These are phyloP conservation scores for Calliphora vomitoria DNA, from an alignment of 2,888 invertebrate species.

Conservation along the genomic window DNA sequence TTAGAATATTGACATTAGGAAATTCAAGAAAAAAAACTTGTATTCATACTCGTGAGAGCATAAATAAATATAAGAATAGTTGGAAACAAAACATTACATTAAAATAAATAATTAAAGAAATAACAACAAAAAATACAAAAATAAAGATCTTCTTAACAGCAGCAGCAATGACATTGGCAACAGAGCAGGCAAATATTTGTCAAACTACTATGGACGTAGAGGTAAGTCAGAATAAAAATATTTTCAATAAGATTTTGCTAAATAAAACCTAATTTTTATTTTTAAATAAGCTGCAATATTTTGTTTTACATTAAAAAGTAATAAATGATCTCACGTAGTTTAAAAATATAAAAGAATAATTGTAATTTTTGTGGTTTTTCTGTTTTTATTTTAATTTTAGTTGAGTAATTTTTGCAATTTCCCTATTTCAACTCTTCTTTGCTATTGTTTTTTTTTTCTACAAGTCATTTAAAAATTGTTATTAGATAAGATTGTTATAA, in stretches of 20 bases:
- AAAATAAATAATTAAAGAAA: constrained; percentile 21
- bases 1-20: neutral
- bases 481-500: constrained; percentile 47
- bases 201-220: constrained; percentile 76
- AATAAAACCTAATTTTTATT: too few relatives aligned
- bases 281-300: neutral
- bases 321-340: neutral
- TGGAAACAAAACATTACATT: constrained; percentile 3
- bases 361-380: neutral
- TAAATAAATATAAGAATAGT: neutral
- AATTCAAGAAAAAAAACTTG: neutral
- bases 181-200: constrained; percentile 73
- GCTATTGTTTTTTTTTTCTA: neutral
- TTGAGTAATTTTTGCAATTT: constrained; percentile 1
- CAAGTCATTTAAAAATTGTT: constrained; percentile 13
- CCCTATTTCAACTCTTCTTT: neutral
- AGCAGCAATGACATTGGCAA: constrained; percentile 75
- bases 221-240: constrained; percentile 70
- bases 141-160: constrained; percentile 29
- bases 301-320: neutral
- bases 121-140: constrained; percentile 30
- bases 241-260: too few relatives aligned
- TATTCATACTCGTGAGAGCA: neutral
- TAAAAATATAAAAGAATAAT: neutral
- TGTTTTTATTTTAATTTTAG: neutral